Evolutionary conservation across 2,888 invertebrate species (phyloP), one percentile per base, ranked within the genome.

Genomic region (Sphaeridia pumilis): DNA sequence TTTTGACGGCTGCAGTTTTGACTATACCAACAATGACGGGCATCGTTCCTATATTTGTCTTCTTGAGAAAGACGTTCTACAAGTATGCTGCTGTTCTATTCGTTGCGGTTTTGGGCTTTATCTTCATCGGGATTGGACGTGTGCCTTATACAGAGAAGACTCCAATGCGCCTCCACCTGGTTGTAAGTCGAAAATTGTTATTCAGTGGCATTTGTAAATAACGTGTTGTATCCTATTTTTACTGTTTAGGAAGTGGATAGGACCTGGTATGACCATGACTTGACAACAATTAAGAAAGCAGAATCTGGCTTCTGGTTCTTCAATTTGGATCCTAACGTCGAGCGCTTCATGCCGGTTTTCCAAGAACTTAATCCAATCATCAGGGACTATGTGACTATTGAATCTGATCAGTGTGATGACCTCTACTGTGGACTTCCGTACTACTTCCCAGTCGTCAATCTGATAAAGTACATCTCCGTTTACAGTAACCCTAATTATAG

Each of bases 291-390:
- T 2, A 43, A 35, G 44, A 53, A 56, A 52, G 52, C 59, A 1
- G 64, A 64, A 36, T 42, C 57, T 14, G 64, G 64, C 1, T 60
- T 54, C 43, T 63, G 62, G 62, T 57, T 61, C 46, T 63, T 61
- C 55, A 58, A 60, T 1, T 28, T 61, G 14, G 64, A 64, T 46
- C 58, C 64, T 3, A 56, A 60, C 28, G 54, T 56, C 2, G 52
- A 49, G 20, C 49, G 57, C 34, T 58, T 58, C 20, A 42, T 60
- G 4, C 44, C 55, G 0, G 45, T 34, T 4, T 56, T 61, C 41
- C 52, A 44, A n/a, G 54, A 60, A 45, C 51, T 43, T 24, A 55
- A 54, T 1, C 57, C 55, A 20, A 59, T 60, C 42, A 43, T 64
- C 1, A 46, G 41, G 7, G n/a, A 42, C 14, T 36, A 56, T 12